Evolutionary conservation across 2,888 invertebrate species (phyloP).

Genomic region (Pachycephus smyrnensis): DNA sequence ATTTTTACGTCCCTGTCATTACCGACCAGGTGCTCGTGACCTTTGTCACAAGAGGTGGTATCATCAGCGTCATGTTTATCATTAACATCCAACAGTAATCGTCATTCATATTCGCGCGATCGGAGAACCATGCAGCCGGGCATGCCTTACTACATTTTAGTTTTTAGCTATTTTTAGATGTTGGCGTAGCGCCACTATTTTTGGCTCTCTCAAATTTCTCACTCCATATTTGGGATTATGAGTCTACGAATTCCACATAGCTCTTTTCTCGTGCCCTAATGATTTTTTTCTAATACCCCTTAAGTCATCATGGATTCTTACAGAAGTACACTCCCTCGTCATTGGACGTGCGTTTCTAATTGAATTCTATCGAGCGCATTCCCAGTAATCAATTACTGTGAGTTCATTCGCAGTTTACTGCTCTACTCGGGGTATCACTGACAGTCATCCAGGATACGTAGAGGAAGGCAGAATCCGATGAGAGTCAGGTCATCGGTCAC

Average conservation of each 20-base stretch:
- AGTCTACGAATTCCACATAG: slow-evolving; percentile 22
- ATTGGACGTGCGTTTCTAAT: background rate
- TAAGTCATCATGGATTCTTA: background rate
- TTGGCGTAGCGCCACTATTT: slow-evolving; percentile 64
- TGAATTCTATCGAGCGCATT: background rate
- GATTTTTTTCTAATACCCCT: background rate
- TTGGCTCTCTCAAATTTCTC: slow-evolving; percentile 66
- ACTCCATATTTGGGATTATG: slow-evolving; percentile 65
- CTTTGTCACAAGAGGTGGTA: background rate
- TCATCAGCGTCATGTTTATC: background rate
- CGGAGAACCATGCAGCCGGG: slow-evolving; percentile 53
- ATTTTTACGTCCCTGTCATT: background rate
- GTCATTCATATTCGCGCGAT: slow-evolving; percentile 28
- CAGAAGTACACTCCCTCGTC: background rate
- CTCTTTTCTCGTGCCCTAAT: slow-evolving; percentile 3
- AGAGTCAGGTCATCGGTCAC: background rate
- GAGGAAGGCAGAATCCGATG: background rate
- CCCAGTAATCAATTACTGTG: background rate
- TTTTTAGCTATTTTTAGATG: slow-evolving; percentile 64
- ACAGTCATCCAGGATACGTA: background rate
- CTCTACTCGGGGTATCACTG: background rate
- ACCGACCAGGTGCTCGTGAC: background rate
- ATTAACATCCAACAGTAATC: background rate
- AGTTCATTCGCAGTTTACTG: background rate
- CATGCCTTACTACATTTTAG: slow-evolving; percentile 60